A percentile compares a stretch with the other conserved stretches of the same genome.
phyloP scores from a whole-genome alignment of 2,888 invertebrate species.

The Thyatira batis region DNA sequence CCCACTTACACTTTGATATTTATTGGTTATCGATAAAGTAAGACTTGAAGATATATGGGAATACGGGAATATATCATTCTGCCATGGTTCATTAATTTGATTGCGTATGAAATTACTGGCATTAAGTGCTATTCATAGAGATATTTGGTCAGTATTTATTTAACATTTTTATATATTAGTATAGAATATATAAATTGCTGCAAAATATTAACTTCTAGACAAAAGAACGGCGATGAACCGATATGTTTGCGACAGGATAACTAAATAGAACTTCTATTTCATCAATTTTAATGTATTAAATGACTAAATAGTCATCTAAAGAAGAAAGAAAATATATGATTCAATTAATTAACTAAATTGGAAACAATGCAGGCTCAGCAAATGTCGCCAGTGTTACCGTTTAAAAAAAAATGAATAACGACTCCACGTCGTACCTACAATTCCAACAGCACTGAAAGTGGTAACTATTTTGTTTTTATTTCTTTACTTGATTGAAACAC shows the following conservation, averaged over 20 bases:
- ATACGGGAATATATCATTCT: background rate
- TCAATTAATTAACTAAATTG: background rate
- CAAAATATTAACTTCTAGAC: too few relatives aligned
- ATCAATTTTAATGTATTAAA: too few relatives aligned
- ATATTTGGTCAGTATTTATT: background rate
- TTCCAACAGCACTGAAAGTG: constrained; percentile 19
- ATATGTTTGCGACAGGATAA: too few relatives aligned
- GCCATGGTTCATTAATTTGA: background rate
- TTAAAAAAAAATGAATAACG: background rate
- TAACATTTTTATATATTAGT: too few relatives aligned
- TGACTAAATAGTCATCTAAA: too few relatives aligned
- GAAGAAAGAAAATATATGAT: too few relatives aligned
- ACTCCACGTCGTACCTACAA: constrained; percentile 6
- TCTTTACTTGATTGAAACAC: constrained; percentile 63
- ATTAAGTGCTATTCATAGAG: background rate
- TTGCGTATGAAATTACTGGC: background rate
- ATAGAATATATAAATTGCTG: too few relatives aligned
- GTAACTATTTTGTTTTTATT: constrained; percentile 42
- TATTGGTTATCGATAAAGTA: constrained; percentile 5
- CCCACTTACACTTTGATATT: constrained; percentile 3
- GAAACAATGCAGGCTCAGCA: background rate
- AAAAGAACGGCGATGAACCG: too few relatives aligned
- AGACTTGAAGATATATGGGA: background rate
- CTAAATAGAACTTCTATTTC: too few relatives aligned
- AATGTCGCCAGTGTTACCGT: background rate